Conservation (phyloP, 2,113 vertebrate genomes). For the Scytalopus superciliaris region DNA sequence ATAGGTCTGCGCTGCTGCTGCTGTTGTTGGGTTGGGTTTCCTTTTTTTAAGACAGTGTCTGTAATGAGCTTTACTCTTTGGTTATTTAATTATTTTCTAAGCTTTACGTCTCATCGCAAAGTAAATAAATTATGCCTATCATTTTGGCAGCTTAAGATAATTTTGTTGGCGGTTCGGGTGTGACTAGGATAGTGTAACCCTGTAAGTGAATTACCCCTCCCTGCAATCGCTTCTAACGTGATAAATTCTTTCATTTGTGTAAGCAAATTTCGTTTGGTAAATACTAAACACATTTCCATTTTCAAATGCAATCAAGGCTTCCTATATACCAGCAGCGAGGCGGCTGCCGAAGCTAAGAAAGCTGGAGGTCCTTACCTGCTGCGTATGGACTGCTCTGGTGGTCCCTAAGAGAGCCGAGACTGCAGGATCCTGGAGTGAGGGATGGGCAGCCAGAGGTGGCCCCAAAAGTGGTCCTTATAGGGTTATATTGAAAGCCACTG, state of each 20-base stretch:
- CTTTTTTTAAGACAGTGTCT: slow-evolving; percentile 85
- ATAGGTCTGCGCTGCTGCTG: slow-evolving; percentile 34
- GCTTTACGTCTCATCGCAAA: slow-evolving; percentile 99
- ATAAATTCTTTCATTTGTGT: slow-evolving; percentile 99
- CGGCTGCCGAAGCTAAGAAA: slow-evolving; percentile 76
- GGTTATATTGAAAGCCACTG: slow-evolving; percentile 99
- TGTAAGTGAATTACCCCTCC: slow-evolving; percentile 99
- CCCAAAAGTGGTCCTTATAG: slow-evolving; percentile 99
- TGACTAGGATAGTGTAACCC: slow-evolving; percentile 99
- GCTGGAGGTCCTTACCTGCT: slow-evolving; percentile 93
- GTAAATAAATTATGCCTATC: slow-evolving; percentile 99
- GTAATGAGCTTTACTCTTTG: slow-evolving; percentile 99
- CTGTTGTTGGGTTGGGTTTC: slow-evolving; percentile 64
- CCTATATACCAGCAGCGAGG: slow-evolving; percentile 88
- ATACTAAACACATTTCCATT: slow-evolving; percentile 99
- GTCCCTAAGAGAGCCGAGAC: slow-evolving; percentile 96
- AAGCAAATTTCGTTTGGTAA: slow-evolving; percentile 99
- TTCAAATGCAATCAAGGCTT: slow-evolving; percentile 99
- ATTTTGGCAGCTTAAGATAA: slow-evolving; percentile 99
- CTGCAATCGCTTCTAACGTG: slow-evolving; percentile 99
- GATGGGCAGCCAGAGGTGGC: slow-evolving; percentile 97
- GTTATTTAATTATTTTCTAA: slow-evolving; percentile 99
- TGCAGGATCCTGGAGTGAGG: slow-evolving; percentile 98
- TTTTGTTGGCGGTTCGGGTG: slow-evolving; percentile 99
- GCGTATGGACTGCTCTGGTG: slow-evolving; percentile 99